A percentile compares a stretch with the other conserved stretches of the same genome.
Conservation (phyloP, 2,797 vertebrate genomes). For the Dendrocincla tyrannina region DNA sequence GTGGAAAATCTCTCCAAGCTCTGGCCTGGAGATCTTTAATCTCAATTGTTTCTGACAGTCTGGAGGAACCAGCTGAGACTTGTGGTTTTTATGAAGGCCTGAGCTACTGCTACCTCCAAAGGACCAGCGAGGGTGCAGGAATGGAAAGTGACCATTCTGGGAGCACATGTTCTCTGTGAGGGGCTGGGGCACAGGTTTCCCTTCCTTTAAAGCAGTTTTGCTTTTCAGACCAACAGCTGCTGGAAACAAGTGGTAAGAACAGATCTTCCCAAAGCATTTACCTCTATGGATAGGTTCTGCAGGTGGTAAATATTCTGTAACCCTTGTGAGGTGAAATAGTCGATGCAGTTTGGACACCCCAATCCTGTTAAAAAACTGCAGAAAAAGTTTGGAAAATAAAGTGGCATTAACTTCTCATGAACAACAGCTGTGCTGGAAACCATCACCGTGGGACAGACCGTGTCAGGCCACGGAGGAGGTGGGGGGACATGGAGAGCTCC, state of each 20-base stretch:
- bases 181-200: background rate
- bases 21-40: background rate
- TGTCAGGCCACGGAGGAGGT: background rate
- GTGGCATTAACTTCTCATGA: background rate
- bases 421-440: background rate
- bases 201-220: background rate
- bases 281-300: constrained; percentile 97
- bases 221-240: background rate
- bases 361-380: constrained; percentile 97
- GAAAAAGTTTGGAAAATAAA: constrained; percentile 78
- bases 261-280: constrained; percentile 74
- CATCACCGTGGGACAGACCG: background rate
- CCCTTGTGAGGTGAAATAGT: constrained; percentile 97
- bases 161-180: fast-evolving
- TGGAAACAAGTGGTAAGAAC: constrained; percentile 21
- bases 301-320: constrained; percentile 97
- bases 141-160: background rate
- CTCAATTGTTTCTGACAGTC: background rate
- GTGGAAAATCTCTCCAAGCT: background rate
- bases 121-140: background rate
- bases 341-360: constrained; percentile 98
- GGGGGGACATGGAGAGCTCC: background rate
- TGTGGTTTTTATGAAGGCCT: background rate
- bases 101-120: background rate
- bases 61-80: background rate